phyloP scores from a whole-genome alignment of 1,140 invertebrate species.

The Anoplophora glabripennis region DNA sequence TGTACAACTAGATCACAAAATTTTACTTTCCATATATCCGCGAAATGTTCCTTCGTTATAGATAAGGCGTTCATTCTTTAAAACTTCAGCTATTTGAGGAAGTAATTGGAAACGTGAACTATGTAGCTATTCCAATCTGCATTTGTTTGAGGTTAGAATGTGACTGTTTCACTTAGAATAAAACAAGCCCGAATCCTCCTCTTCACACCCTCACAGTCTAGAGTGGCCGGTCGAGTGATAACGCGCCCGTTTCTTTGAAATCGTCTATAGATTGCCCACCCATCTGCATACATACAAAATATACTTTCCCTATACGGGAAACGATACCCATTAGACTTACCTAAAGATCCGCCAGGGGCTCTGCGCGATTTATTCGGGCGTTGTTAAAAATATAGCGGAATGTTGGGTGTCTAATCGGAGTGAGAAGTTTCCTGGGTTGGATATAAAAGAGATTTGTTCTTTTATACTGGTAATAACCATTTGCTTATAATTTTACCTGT shows the following conservation, averaged over 20 bases:
- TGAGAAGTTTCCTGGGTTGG: too few species aligned
- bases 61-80: not conserved
- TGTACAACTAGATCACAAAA: too few species aligned
- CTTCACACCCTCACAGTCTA: not conserved
- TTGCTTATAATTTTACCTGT: too few species aligned
- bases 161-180: not conserved
- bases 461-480: too few species aligned
- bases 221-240: not conserved
- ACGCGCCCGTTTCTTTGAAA: slow-evolving; percentile 6
- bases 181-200: not conserved
- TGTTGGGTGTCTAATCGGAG: too few species aligned
- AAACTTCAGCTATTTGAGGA: slow-evolving; percentile 6
- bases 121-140: slow-evolving; percentile 2
- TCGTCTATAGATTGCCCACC: slow-evolving; percentile 6
- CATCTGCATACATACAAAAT: not conserved
- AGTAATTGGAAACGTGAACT: slow-evolving; percentile 9
- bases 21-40: not conserved
- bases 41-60: not conserved
- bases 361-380: too few species aligned
- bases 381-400: too few species aligned
- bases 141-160: slow-evolving; percentile 13
- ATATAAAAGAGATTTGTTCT: too few species aligned
- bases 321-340: too few species aligned
- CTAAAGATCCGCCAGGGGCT: too few species aligned
- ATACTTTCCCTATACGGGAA: too few species aligned